These are phyloP conservation scores for Platycheirus rosarum DNA, from an alignment of 2,888 invertebrate genomes.

Conservation along the genomic window DNA sequence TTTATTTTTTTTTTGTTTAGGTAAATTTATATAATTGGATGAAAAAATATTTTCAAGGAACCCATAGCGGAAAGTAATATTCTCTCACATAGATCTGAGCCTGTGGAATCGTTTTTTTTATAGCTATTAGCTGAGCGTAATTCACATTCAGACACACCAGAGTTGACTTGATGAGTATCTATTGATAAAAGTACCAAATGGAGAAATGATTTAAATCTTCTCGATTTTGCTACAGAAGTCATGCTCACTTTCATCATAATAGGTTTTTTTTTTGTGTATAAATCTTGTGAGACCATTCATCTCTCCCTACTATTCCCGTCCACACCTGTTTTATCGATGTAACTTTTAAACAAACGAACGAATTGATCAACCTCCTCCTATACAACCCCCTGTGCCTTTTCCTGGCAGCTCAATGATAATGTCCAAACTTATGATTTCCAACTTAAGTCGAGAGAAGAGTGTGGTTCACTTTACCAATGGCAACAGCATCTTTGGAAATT, in stretches of 20 bases:
- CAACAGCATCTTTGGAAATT: constrained; percentile 39
- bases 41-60: neutral
- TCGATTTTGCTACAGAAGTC: constrained; percentile 43
- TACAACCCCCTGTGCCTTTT: neutral
- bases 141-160: neutral
- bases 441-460: neutral
- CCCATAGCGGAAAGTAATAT: constrained; percentile 10
- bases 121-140: constrained; percentile 20
- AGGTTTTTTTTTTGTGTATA: neutral
- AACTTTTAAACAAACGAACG: neutral
- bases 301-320: constrained; percentile 6
- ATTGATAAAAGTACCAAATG: neutral
- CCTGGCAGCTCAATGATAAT: constrained; percentile 1
- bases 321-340: constrained; percentile 59
- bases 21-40: neutral
- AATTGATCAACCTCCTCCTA: neutral
- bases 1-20: neutral
- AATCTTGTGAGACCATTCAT: constrained; percentile 6
- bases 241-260: constrained; percentile 33
- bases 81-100: neutral
- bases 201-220: constrained; percentile 29
- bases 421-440: neutral
- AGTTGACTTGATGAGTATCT: constrained; percentile 19
- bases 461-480: constrained; percentile 10
- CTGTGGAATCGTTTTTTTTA: neutral